Conservation (phyloP, 1,140 invertebrate genomes). For the Solenopsis invicta region DNA sequence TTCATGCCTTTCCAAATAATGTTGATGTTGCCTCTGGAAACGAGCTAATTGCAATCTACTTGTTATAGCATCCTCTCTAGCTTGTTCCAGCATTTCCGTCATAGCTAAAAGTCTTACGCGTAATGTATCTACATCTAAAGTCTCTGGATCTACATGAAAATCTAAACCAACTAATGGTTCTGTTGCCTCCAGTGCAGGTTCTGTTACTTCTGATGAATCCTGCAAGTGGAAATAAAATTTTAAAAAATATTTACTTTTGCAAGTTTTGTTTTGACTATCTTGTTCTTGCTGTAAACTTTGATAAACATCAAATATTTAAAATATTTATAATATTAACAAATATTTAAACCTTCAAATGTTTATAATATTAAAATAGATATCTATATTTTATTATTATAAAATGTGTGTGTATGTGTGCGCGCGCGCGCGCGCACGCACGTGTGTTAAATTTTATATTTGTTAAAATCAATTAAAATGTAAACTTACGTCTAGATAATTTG, state of each 20-base stretch:
- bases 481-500: constrained; percentile 83
- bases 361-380: not conserved
- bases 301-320: constrained; percentile 19
- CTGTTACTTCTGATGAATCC: constrained; percentile 81
- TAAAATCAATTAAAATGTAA: constrained; percentile 17
- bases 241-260: not conserved
- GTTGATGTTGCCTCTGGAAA: constrained; percentile 85
- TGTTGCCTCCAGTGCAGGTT: constrained; percentile 84
- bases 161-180: constrained; percentile 80
- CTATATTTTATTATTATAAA: too few relatives aligned
- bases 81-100: constrained; percentile 84
- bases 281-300: constrained; percentile 6
- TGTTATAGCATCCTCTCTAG: constrained; percentile 82
- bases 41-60: constrained; percentile 83
- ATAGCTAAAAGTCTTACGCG: constrained; percentile 81
- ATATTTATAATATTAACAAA: not conserved
- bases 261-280: not conserved
- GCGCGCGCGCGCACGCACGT: too few relatives aligned
- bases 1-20: constrained; percentile 85
- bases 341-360: not conserved
- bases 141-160: constrained; percentile 76
- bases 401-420: too few relatives aligned
- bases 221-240: constrained; percentile 50
- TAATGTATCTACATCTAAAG: constrained; percentile 80
- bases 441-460: not conserved